Base-by-base conservation (phyloP, 1,140 invertebrate species). In the Rhizoglyphus robini region DNA sequence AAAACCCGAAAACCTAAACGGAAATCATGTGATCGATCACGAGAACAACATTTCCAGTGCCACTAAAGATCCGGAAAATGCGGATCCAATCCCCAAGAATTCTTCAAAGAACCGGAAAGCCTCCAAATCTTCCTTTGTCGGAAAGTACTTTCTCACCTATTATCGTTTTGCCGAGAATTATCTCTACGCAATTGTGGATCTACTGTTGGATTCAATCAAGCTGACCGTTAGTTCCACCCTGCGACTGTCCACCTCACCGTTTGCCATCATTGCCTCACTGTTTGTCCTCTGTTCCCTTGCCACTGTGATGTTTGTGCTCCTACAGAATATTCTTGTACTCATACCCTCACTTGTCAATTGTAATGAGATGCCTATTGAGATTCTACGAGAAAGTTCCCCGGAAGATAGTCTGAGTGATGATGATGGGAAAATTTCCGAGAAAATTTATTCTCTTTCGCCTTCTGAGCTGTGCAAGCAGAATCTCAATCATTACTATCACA, bases 281-380 rank as follows among this genome's bases (percentile, higher is more conserved):
- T 32, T 54, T 32, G 23, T 23, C 23, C 8, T 54, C 5, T 54
- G 51, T 32, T 54, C 23, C 8, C 20, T 54, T 8, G 8, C 23
- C 8, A 54, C 20, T 25, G 51, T 32, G 8, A 32, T 20, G 15
- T 54, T 54, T 32, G 23, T 54, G 8, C 51, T 54, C 8, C 15
- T 51, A 11, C 15, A 60, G 36, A 13, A 60, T 46, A n/a, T 15
- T 34, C 58, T 60, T 27, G 36, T 27, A 32, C 36, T 60, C 29
- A 34, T 60, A 2, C 58, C 58, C 13, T n/a, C 58, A 3, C 23
- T 60, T 34, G 58, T 60, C 15, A 60, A 60, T 32, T 60, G 58
- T 27, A 29, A 46, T 46, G 32, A 60, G 13, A 13, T 32, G n/a
- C 58, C 58, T 4, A 46, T 60, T 3, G 15, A 15, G 29, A 46